phyloP scores from a whole-genome alignment of 2,113 vertebrate species.

The Electrona antarctica region DNA sequence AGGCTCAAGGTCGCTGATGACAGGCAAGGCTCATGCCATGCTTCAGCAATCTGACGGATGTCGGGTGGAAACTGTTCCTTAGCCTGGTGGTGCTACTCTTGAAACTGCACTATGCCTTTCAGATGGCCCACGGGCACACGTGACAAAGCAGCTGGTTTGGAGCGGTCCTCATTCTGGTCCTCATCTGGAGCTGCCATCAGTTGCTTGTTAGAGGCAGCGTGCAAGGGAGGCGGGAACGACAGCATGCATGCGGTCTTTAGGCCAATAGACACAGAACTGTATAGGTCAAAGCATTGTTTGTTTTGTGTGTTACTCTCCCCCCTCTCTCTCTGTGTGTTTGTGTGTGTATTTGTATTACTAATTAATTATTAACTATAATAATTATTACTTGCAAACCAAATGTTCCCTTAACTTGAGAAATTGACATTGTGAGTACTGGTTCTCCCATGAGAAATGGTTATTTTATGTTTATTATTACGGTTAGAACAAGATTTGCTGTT shows the following conservation, averaged over 20 bases:
- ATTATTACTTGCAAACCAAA: no score
- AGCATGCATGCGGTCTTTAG: constrained; percentile 50
- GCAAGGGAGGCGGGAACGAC: constrained; percentile 37
- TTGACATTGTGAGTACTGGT: no score
- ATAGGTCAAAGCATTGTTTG: constrained; percentile 49
- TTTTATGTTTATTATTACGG: no score
- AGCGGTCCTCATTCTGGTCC: constrained; percentile 16
- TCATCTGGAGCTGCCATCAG: constrained; percentile 70
- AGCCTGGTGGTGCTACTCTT: constrained; percentile 2
- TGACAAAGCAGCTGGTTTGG: constrained; percentile 60
- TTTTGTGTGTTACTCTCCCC: constrained; percentile 13
- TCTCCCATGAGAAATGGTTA: no score
- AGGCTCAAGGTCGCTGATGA: no score
- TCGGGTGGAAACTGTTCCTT: constrained; percentile 14
- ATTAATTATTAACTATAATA: no score
- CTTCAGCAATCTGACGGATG: no score
- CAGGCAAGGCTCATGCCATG: background rate
- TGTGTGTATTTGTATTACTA: constrained; percentile 32
- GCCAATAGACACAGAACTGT: constrained; percentile 52
- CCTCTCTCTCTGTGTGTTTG: constrained; percentile 9
- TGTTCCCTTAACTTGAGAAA: no score
- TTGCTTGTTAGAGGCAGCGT: constrained; percentile 58
- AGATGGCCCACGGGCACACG: constrained; percentile 26
- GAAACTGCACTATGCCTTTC: constrained; percentile 12
- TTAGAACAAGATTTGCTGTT: no score